These are phyloP conservation scores for Argya squamiceps DNA, from an alignment of 2,797 vertebrate genomes.

Conservation along the genomic window DNA sequence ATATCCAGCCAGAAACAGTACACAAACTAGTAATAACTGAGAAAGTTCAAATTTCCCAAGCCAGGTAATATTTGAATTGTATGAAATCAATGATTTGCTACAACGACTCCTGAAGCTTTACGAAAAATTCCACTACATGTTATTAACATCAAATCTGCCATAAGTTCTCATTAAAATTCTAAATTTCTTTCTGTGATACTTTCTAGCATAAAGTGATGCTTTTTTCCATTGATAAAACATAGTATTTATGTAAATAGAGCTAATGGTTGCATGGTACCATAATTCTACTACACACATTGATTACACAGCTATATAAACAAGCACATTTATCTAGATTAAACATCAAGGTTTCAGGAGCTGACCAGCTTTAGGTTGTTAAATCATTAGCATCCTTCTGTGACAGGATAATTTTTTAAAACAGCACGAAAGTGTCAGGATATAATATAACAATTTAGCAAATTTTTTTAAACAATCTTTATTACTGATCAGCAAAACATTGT, in stretches of 20 bases:
- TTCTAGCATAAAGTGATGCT: slow-evolving; percentile 50
- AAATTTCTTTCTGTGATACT: slow-evolving; percentile 26
- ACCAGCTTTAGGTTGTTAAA: slow-evolving; percentile 34
- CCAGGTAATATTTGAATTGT: slow-evolving; percentile 49
- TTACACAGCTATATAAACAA: slow-evolving; percentile 43
- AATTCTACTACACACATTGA: slow-evolving; percentile 47
- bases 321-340: slow-evolving; percentile 70
- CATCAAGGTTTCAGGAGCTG: slow-evolving; percentile 23
- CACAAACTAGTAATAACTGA: slow-evolving; percentile 10
- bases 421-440: neutral
- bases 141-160: slow-evolving; percentile 32
- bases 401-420: slow-evolving; percentile 20
- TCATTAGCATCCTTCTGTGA: slow-evolving; percentile 39
- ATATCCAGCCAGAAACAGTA: neutral
- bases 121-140: slow-evolving; percentile 15
- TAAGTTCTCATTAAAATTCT: slow-evolving; percentile 45
- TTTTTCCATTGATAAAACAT: slow-evolving; percentile 55
- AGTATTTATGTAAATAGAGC: slow-evolving; percentile 66
- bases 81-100: slow-evolving; percentile 53
- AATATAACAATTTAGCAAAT: neutral
- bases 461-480: neutral
- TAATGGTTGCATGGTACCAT: slow-evolving; percentile 31
- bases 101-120: slow-evolving; percentile 32
- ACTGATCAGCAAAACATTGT: neutral
- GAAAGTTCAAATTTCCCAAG: slow-evolving; percentile 41